Evolutionary conservation across 2,888 invertebrate genomes (phyloP).

Genomic region (Amiota communis): DNA sequence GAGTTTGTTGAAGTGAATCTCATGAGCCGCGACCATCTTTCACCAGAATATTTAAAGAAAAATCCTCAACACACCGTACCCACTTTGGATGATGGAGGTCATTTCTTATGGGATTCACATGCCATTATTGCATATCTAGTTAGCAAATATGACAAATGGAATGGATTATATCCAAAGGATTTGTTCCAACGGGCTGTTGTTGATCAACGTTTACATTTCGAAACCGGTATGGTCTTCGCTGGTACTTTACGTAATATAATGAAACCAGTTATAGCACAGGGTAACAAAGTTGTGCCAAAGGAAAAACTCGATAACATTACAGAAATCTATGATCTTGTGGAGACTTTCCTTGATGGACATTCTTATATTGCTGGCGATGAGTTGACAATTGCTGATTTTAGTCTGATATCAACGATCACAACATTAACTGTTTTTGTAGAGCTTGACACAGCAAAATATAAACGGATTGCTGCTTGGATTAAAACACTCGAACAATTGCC

Average conservation of each 20-base stretch:
- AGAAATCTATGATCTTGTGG: conserved; percentile 53
- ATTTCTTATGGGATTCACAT: conserved; percentile 58
- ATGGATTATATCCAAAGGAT: conserved; percentile 65
- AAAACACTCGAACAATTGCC: conserved; percentile 60
- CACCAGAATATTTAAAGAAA: conserved; percentile 49
- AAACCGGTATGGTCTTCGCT: conserved; percentile 42
- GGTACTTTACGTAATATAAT: conserved; percentile 35
- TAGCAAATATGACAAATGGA: conserved; percentile 54
- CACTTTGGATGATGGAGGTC: conserved; percentile 53
- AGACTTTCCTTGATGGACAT: conserved; percentile 52
- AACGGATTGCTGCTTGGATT: conserved; percentile 60
- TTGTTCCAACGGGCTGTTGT: conserved; percentile 52
- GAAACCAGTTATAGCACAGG: conserved; percentile 25
- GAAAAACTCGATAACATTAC: conserved; percentile 43
- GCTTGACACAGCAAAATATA: conserved; percentile 55
- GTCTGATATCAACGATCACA: conserved; percentile 55
- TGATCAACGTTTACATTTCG: conserved; percentile 54
- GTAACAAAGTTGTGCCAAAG: conserved; percentile 38
- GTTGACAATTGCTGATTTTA: conserved; percentile 67
- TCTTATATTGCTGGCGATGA: conserved; percentile 61
- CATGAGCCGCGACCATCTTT: conserved; percentile 43
- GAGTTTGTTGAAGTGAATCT: conserved; percentile 49
- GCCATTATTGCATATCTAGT: conserved; percentile 59
- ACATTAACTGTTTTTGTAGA: conserved; percentile 52
- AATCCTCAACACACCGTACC: conserved; percentile 64